Base-by-base conservation (phyloP, 2,797 vertebrate species). In the Anguilla megastoma region DNA sequence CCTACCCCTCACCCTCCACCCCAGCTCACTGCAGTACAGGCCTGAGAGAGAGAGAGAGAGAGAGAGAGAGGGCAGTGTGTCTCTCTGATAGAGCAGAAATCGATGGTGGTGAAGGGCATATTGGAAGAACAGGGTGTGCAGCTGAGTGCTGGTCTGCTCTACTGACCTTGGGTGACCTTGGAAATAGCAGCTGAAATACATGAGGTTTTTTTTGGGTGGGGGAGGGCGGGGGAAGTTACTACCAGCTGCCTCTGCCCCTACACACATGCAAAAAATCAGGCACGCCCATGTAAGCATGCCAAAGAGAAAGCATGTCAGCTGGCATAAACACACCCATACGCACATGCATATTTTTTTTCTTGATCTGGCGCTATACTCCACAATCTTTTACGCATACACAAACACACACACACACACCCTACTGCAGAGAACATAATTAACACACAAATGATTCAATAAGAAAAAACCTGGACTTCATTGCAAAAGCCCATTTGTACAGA, bases 111-210 rank as follows among this genome's bases (percentile, higher is more conserved):
- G 80, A 83, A 83, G 80, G 80, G 80, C 80, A 80, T 36, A 41
- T 41, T 80, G 76, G 36, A 48, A 52, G 45, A 52, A 52, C 8
- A 33, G 80, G 45, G 14, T 33, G n/a, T 27, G 24, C 18, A n/a
- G 24, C 45, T 45, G 80, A 18, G 80, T 14, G 76, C 80, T 52
- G 80, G 80, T 48, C 80, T 83, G 48, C 45, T 83, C 80, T 16
- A 14, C 80, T 83, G 80, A 36, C 80, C 45, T 83, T 83, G 45
- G 45, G 45, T 83, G 48, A 83, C 79, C 79, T 83, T 83, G 79
- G 79, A 45, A n/a, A 2, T 83, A 16, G 7, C 18, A 83, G 80
- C 80, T 50, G 24, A 24, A 41, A 33, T 41, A 33, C 14, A 41
- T 41, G 14, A 14, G 33, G 30, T 1, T 14, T 33, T 76, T 45